Base-by-base conservation (phyloP, 1,140 invertebrate genomes). In the Papilio xuthus region DNA sequence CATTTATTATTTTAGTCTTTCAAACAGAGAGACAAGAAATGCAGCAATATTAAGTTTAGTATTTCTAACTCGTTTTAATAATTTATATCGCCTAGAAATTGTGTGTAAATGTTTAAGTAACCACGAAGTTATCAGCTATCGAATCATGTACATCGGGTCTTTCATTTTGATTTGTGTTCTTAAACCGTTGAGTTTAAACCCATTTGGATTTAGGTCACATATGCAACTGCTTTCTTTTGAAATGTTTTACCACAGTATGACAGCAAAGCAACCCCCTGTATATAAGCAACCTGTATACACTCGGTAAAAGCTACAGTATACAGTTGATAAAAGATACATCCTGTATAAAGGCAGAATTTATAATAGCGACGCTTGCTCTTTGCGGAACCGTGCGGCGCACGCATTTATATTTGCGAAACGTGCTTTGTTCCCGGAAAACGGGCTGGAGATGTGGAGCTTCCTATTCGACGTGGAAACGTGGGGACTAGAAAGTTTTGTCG, bases 171-270 rank as follows among this genome's bases (percentile, higher is more conserved):
- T 47, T 75, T 47, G 4, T 47, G 73, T 28, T 75, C 8, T 13
- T 10, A 75, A 75, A 50, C 9, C 15, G 32, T 53, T 18, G 53
- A 13, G 18, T 47, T 15, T 47, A 44, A 72, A 18, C n/a, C 10
- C 37, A 47, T 72, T 72, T n/a, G 50, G 32, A 76, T 76, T 76
- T 63, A 76, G 74, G 74, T 76, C 74, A 76, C 74, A 75, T 41
- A 13, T 20, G 2, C 28, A 20, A 10, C 37, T 42, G 37, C n/a
- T 23, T 23, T 72, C 70, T 41, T 15, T 72, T 47, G 56, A 56
- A 76, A 76, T 60, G 28, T 15, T 56, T 75, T 63, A n/a, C n/a
- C n/a, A n/a, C n/a, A 28, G 28, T 47, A 37, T 18, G 6, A 4
- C 42, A 13, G 50, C 50, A 53, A n/a, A 53, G 47, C 47, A 50